Evolutionary conservation across 92 coral and sea anemone genomes (phyloP), one percentile per base, ranked within the genome.

Genomic region (Porites rus): DNA sequence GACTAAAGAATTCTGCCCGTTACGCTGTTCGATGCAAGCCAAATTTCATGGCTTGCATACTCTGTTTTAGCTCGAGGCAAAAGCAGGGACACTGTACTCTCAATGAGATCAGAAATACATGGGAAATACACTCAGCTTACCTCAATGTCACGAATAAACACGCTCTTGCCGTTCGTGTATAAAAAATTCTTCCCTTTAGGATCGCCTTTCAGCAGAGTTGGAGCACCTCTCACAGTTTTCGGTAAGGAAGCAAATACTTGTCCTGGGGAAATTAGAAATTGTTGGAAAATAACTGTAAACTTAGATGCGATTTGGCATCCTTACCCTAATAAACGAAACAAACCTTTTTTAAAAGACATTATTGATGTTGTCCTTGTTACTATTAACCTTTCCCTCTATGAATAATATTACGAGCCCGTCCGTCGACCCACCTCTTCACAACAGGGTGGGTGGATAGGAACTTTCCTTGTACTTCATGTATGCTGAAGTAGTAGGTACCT

Each of bases 171-270:
- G 77, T 95, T 92, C 17, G 98, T 88, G 66, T 97, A 97, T 25
- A 97, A 84, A 75, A 97, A 90, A 68, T 83, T 92, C 79, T 95
- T 97, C 31, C 99, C 99, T 72, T 95, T 97, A 22, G 99, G 99
- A 85, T 97, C 98, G 38, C 96, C 97, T 66, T 95, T 97, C 10
- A 95, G 84, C 52, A 87, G 87, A 21, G 98, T 87, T 19, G 93
- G 85, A 65, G 78, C 65, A 64, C 97, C 99, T 92, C 99, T 84
- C 43, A 64, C 83, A 3, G 93, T 95, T 60, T 90, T 84, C 31
- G 99, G 99, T 60, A 93, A 82, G 31, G 98, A 85, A 74, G 96
- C 91, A 95, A 90, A 95, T 25, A 91, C 68, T 53, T 70, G 64
- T 69, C 90, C 98, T 96, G 80, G 11, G 90, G 72, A 72, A 46